Conservation (phyloP, 2,113 vertebrate species). For the Notiomystis cincta region DNA sequence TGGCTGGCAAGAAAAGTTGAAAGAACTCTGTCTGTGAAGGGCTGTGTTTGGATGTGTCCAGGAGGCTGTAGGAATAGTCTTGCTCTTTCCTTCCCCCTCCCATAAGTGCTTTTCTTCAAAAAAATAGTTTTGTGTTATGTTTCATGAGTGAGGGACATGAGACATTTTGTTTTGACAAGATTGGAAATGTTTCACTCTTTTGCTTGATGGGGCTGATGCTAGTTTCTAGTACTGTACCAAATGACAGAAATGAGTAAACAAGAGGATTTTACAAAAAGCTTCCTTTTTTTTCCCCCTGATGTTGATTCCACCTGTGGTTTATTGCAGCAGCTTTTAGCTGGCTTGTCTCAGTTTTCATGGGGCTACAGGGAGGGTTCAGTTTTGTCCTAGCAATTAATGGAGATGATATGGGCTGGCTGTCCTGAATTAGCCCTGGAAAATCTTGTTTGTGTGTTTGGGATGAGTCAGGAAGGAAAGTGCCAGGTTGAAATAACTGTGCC, state of each 20-base stretch:
- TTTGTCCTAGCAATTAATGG: not conserved
- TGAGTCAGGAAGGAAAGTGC: slow-evolving; percentile 57
- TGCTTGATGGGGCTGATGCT: not conserved
- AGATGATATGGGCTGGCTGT: not conserved
- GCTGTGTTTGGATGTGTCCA: not conserved
- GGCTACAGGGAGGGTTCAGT: not conserved
- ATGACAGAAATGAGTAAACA: not conserved
- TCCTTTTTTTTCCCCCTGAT: accelerated
- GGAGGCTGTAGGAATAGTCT: not conserved
- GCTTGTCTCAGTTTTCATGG: not conserved
- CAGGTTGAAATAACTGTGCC: slow-evolving; percentile 28
- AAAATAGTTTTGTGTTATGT: accelerated
- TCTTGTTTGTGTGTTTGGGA: slow-evolving; percentile 44
- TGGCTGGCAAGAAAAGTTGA: not conserved
- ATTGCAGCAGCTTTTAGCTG: not conserved
- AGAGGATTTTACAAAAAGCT: not conserved
- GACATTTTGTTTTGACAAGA: not conserved
- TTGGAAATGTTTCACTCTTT: not conserved
- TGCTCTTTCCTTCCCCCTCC: not conserved
- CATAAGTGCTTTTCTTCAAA: not conserved
- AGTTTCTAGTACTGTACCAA: not conserved
- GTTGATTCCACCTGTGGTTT: not conserved
- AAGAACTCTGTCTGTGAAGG: not conserved
- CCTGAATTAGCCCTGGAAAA: slow-evolving; percentile 48
- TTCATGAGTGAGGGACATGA: not conserved